These are phyloP conservation scores for Caranx ignobilis DNA, from an alignment of 2,113 vertebrate species.

Conservation along the genomic window DNA sequence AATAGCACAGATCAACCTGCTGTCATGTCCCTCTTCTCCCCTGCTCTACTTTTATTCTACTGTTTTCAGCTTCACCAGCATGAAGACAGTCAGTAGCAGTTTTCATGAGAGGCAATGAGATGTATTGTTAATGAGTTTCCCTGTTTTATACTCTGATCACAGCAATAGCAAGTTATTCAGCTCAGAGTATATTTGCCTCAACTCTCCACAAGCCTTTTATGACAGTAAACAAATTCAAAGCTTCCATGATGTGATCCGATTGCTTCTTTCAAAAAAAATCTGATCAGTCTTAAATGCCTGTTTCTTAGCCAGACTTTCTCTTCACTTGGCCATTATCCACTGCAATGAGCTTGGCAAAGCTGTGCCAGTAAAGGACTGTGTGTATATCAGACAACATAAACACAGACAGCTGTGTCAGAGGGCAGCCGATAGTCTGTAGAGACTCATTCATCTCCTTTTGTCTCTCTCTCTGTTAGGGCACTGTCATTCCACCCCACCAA, in stretches of 20 bases:
- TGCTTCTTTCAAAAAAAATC: constrained; percentile 17
- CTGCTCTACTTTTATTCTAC: constrained; percentile 36
- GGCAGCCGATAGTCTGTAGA: constrained; percentile 65
- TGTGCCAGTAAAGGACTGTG: constrained; percentile 47
- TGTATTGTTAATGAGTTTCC: constrained; percentile 29
- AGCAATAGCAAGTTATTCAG: constrained; percentile 17
- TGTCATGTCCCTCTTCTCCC: constrained; percentile 52
- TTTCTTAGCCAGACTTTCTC: constrained; percentile 28
- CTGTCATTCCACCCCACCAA: constrained; percentile 38
- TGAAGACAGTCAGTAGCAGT: constrained; percentile 3
- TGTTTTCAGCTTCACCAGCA: constrained; percentile 11
- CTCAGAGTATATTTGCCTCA: constrained; percentile 24
- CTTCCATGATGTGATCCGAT: constrained; percentile 26
- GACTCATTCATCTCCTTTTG: constrained; percentile 74
- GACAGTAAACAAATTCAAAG: constrained; percentile 21
- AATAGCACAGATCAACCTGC: constrained; percentile 67
- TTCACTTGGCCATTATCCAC: constrained; percentile 43
- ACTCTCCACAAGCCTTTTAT: constrained; percentile 5
- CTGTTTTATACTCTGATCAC: constrained; percentile 30
- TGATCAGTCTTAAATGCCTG: constrained; percentile 31
- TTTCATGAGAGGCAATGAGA: constrained; percentile 47
- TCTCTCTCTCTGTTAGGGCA: constrained; percentile 59
- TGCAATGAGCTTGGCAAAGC: constrained; percentile 44
- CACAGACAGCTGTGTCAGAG: constrained; percentile 75
- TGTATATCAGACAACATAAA: constrained; percentile 70